Evolutionary conservation across 1,140 invertebrate species (phyloP).

Genomic region (Pseudomyrmex pallidus): DNA sequence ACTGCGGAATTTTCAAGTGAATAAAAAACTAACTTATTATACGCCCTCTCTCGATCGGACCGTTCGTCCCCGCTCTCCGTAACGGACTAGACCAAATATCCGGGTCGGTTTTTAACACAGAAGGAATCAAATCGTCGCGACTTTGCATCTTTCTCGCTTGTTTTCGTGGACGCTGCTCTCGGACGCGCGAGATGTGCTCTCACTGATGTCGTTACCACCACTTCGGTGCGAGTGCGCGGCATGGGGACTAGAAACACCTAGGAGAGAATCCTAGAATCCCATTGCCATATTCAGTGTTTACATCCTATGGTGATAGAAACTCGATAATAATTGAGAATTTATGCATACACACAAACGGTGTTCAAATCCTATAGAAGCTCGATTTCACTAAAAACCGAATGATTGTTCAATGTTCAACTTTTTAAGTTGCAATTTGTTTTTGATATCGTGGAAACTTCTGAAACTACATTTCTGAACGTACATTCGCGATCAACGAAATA

Average conservation of each 20-base stretch:
- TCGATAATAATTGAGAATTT: background rate
- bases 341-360: too few relatives aligned
- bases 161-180: constrained; percentile 52
- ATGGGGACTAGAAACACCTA: constrained; percentile 25
- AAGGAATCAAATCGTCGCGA: constrained; percentile 33
- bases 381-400: background rate
- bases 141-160: constrained; percentile 27
- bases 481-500: background rate
- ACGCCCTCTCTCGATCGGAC: constrained; percentile 12
- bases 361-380: too few relatives aligned
- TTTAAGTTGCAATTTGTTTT: background rate
- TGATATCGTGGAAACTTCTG: background rate
- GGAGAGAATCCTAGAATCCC: constrained; percentile 46
- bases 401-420: background rate
- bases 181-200: constrained; percentile 5
- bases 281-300: constrained; percentile 39
- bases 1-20: background rate
- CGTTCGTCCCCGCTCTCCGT: constrained; percentile 45
- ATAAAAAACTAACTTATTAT: background rate
- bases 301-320: background rate
- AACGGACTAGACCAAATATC: background rate
- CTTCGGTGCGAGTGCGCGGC: constrained; percentile 29
- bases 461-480: background rate
- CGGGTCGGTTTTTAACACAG: background rate
- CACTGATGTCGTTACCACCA: background rate